Percentiles rank a stretch among this genome's conserved stretches.
Conservation (phyloP, 2,797 vertebrate species). For the Erpetoichthys calabaricus region DNA sequence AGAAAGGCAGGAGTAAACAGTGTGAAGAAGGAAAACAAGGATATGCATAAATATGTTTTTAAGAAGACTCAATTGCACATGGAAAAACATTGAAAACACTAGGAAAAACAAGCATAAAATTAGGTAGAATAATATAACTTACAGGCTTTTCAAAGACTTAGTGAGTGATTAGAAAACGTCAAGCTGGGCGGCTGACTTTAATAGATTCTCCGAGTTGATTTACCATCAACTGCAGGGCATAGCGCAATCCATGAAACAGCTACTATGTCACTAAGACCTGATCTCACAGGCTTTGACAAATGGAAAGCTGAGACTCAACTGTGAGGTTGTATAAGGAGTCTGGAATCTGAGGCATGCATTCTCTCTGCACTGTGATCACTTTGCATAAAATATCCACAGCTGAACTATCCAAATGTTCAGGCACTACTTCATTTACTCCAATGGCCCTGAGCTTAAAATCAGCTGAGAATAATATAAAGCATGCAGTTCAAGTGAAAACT, state of each 20-base stretch:
- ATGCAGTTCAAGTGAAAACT: no score
- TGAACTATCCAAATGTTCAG: slow-evolving; percentile 29
- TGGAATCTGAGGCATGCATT: slow-evolving; percentile 46
- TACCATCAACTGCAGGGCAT: slow-evolving; percentile 14
- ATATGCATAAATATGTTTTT: no score
- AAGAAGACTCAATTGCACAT: not conserved
- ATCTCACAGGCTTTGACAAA: slow-evolving; percentile 13
- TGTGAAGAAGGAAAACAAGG: no score
- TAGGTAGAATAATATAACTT: not conserved
- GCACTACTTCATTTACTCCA: slow-evolving; percentile 6
- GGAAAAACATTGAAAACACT: slow-evolving; percentile 2
- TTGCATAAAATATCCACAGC: slow-evolving; percentile 33
- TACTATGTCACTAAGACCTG: slow-evolving; percentile 24
- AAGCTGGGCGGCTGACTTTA: slow-evolving; percentile 13
- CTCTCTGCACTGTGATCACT: slow-evolving; percentile 30
- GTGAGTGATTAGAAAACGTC: slow-evolving; percentile 7
- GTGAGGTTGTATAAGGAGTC: slow-evolving; percentile 31
- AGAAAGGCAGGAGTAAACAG: slow-evolving; percentile 24
- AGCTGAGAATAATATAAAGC: no score
- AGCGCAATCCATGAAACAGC: slow-evolving; percentile 20
- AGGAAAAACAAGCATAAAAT: not conserved
- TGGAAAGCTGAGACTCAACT: slow-evolving; percentile 25
- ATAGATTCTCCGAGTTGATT: slow-evolving; percentile 24
- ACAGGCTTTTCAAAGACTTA: slow-evolving; percentile 8
- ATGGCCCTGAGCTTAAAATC: no score